Base-by-base conservation (phyloP, 1,140 invertebrate genomes). In the Telenomus remus region DNA sequence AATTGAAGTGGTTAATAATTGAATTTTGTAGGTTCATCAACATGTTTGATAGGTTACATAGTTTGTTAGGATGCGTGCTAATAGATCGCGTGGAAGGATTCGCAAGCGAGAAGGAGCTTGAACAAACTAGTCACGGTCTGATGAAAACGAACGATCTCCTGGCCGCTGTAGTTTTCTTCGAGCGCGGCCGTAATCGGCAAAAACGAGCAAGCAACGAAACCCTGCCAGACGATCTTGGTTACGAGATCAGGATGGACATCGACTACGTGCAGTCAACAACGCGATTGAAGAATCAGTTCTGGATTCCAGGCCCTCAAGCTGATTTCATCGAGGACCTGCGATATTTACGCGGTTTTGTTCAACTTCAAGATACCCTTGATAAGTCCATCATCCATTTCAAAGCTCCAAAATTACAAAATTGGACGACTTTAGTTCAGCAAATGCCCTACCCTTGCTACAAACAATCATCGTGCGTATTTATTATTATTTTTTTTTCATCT, bases 171-270 rank as follows among this genome's bases (percentile, higher is more conserved):
- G 82, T 85, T 76, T 81, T 91, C 47, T 82, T 89, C 13, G 89
- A 90, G 64, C 66, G 86, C 34, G 81, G 87, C 53, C 73, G 77
- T 19, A 73, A 85, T 79, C n/a, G 77, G 19, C 55, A 51, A 0
- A 78, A 60, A 16, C 73, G 79, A 53, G 81, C 80, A 0, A 64
- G 69, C 7, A 75, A 76, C 5, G 13, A 78, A 12, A 76, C 82
- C 2, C 59, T 87, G 0, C 81, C 86, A 0, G 56, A 84, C 4
- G 84, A 90, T 63, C 80, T 90, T 0, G 81, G 87, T 14, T 92
- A 93, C 72, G 92, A 91, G 78, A 90, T 93, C 39, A 88, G 92
- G 54, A 92, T 92, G 91, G 92, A 92, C 75, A 90, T 92, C 10
- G 91, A 93, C 56, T 92, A 91, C 68, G 90, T 91, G 1, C 92